Base-by-base conservation (phyloP, 2,113 vertebrate species). In the Chunga burmeisteri region DNA sequence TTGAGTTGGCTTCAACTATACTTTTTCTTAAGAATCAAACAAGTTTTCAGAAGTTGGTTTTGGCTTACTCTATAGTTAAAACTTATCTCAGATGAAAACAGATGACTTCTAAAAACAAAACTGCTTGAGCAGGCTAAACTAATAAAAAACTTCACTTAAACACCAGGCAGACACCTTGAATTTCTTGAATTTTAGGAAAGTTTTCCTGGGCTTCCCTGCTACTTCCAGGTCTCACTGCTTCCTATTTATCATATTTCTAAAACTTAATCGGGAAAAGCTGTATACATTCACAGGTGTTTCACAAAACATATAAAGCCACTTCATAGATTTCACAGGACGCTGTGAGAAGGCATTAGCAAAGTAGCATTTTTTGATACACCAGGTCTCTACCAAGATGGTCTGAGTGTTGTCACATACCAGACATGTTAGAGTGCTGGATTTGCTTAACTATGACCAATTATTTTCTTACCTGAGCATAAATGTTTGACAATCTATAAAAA, bases 381-480 rank as follows among this genome's bases (percentile, higher is more conserved):
- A 50, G 16, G 11, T 73, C 49, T 59, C 81, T 26, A 7, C 53
- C 49, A 63, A 55, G 44, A 65, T 1, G 5, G 61, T 47, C 29
- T 0, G 0, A 46, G 25, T 16, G 21, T 73, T 46, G 90, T 77
- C 25, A 4, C 18, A 2, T 9, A 10, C 44, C 79, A 67, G 26
- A 40, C 23, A 30, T 1, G 0, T 11, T 23, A 26, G 11, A 49
- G 47, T 11, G 22, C 20, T 81, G 38, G 17, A 70, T 75, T 84
- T 50, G 9, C 29, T 87, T 71, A 55, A 18, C 20, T 34, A 26
- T 2, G 23, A 66, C 4, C 14, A 22, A 16, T 23, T 38, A 17
- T 59, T 98, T 98, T 94, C 99, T 99, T n/a, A 99, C 99, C 99
- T 99, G 95, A 55, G 68, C 99, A 94, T 99, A 99, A 56, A 99